Conservation (phyloP, 2,888 invertebrate species). For the Eulithis testata region DNA sequence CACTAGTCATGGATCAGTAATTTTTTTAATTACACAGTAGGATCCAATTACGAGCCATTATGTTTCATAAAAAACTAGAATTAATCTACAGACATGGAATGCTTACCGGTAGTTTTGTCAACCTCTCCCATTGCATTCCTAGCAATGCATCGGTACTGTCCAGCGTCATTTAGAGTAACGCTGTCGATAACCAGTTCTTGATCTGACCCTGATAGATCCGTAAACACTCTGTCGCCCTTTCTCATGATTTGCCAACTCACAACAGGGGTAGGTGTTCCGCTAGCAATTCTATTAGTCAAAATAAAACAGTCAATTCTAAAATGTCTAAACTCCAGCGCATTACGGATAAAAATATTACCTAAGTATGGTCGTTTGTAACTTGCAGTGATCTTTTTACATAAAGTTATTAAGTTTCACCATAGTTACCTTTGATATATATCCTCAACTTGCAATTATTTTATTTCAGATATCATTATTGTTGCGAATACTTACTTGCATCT, state of each 20-base stretch:
- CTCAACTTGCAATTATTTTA: no score
- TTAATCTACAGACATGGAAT: neutral
- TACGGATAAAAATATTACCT: no score
- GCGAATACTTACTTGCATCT: constrained; percentile 19
- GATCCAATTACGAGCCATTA: no score
- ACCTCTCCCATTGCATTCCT: constrained; percentile 8
- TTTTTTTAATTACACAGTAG: no score
- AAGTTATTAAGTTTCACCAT: no score
- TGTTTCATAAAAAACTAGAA: no score
- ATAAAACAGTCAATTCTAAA: neutral
- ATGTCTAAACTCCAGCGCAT: no score
- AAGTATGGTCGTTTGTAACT: no score
- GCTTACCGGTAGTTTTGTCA: constrained; percentile 14
- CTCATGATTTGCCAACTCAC: constrained; percentile 21
- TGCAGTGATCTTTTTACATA: no score
- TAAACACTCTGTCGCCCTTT: neutral
- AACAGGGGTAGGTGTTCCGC: constrained; percentile 18
- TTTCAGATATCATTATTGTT: neutral
- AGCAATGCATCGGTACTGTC: constrained; percentile 23
- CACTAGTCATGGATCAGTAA: no score
- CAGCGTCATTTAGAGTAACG: constrained; percentile 16
- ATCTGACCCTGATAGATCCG: constrained; percentile 2
- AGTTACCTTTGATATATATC: no score
- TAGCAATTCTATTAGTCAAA: constrained; percentile 11
- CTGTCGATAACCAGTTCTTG: constrained; percentile 17